phyloP scores from a whole-genome alignment of 2,797 vertebrate species.

The Sarcoramphus papa region DNA sequence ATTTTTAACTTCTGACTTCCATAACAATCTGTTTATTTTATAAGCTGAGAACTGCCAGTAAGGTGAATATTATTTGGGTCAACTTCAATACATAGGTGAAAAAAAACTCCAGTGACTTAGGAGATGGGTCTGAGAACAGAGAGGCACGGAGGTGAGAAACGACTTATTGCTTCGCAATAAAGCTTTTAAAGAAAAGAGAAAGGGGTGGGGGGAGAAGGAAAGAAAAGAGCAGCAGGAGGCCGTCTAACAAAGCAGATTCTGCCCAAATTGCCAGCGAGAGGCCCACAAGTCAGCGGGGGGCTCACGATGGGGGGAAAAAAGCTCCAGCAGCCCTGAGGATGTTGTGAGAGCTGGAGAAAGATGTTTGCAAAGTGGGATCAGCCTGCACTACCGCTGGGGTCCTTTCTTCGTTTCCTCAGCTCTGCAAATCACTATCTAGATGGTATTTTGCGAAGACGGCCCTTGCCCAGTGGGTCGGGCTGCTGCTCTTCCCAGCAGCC shows the following conservation, averaged over 20 bases:
- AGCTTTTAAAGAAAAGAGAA: constrained; percentile 32
- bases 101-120: not conserved
- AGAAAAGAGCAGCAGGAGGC: constrained; percentile 57
- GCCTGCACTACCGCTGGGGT: not conserved
- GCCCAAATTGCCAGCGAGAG: constrained; percentile 38
- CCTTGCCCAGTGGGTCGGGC: not conserved
- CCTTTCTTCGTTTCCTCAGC: not conserved
- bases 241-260: constrained; percentile 47
- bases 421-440: not conserved
- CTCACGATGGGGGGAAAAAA: not conserved
- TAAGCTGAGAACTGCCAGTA: not conserved
- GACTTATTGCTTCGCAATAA: constrained; percentile 43
- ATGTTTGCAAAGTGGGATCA: not conserved
- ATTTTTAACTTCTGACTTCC: not conserved
- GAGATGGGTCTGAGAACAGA: not conserved
- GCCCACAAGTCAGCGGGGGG: constrained; percentile 15
- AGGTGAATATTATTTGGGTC: not conserved
- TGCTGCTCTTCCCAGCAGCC: not conserved
- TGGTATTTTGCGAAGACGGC: not conserved
- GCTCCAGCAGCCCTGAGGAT: not conserved
- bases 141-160: constrained; percentile 11
- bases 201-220: not conserved
- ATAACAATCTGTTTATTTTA: not conserved
- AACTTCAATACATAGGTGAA: not conserved
- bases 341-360: constrained; percentile 11